Evolutionary conservation across 1,140 invertebrate genomes (phyloP).

Genomic region (Neodiprion fabricii): DNA sequence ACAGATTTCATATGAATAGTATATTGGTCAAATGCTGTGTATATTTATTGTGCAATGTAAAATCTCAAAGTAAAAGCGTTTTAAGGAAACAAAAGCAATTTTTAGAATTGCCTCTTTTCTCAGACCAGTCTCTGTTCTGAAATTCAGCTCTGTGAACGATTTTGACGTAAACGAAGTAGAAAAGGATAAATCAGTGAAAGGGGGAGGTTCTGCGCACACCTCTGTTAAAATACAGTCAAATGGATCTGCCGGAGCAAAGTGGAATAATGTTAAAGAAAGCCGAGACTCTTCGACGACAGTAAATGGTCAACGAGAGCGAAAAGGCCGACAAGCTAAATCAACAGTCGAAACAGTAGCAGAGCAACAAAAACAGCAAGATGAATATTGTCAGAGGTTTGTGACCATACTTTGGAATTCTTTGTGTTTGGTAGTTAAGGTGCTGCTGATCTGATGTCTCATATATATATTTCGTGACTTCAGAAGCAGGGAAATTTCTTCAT

Average conservation of each 20-base stretch:
- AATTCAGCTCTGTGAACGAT: slow-evolving; percentile 62
- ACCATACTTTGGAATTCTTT: slow-evolving; percentile 20
- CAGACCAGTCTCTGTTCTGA: neutral
- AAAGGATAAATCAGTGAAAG: slow-evolving; percentile 63
- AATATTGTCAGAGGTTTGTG: slow-evolving; percentile 66
- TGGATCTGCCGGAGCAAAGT: slow-evolving; percentile 53
- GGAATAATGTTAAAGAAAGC: slow-evolving; percentile 62
- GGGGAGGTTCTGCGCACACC: slow-evolving; percentile 42
- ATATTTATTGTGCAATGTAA: no score
- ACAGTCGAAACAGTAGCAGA: slow-evolving; percentile 62
- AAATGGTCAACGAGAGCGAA: slow-evolving; percentile 68
- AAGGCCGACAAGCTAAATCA: slow-evolving; percentile 62
- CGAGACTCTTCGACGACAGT: slow-evolving; percentile 59
- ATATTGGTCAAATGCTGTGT: no score
- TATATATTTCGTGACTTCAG: no score
- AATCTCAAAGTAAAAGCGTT: no score
- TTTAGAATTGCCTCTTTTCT: no score
- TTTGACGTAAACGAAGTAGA: slow-evolving; percentile 64
- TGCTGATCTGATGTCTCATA: neutral
- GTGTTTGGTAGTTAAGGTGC: slow-evolving; percentile 17
- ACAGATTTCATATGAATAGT: no score
- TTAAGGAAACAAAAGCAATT: no score
- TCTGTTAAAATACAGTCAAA: slow-evolving; percentile 57
- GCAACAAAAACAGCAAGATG: slow-evolving; percentile 67
- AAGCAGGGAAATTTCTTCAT: no score